Percentiles rank a stretch among this genome's conserved stretches.
These are phyloP conservation scores for Andrena camellia DNA, from an alignment of 2,888 invertebrate genomes.

Conservation along the genomic window DNA sequence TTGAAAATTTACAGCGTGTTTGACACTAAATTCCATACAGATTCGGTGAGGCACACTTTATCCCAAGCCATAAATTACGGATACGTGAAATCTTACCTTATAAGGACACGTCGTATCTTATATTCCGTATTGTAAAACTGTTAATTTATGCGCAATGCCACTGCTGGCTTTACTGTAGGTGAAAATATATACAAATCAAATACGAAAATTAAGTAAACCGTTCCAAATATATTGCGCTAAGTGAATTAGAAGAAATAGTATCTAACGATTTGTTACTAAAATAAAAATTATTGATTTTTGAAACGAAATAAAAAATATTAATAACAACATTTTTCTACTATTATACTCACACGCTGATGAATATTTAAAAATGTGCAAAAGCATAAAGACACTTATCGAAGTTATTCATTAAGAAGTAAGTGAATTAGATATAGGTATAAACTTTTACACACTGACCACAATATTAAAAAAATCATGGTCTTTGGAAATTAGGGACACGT, in stretches of 20 bases:
- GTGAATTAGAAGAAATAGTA: background rate
- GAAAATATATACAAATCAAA: conserved; percentile 6
- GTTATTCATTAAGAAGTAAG: too few relatives aligned
- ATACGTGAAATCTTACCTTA: conserved; percentile 62
- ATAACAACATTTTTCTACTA: too few relatives aligned
- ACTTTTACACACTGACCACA: too few relatives aligned
- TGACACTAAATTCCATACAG: conserved; percentile 60
- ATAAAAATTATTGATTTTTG: background rate
- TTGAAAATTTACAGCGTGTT: background rate
- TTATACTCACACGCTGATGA: too few relatives aligned
- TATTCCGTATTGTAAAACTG: conserved; percentile 71
- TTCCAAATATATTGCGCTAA: conserved; percentile 15
- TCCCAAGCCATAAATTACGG: conserved; percentile 72
- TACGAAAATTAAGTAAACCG: conserved; percentile 15
- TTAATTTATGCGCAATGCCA: conserved; percentile 40
- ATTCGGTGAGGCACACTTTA: conserved; percentile 61
- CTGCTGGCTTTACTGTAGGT: background rate
- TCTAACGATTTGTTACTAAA: background rate
- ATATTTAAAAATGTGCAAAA: too few relatives aligned
- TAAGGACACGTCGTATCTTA: conserved; percentile 69
- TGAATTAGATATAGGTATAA: too few relatives aligned
- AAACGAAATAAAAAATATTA: too few relatives aligned
- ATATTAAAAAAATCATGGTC: too few relatives aligned
- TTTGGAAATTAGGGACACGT: too few relatives aligned
- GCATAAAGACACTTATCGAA: too few relatives aligned